Evolutionary conservation across 2,797 vertebrate genomes (phyloP).

Genomic region (Artibeus lituratus): DNA sequence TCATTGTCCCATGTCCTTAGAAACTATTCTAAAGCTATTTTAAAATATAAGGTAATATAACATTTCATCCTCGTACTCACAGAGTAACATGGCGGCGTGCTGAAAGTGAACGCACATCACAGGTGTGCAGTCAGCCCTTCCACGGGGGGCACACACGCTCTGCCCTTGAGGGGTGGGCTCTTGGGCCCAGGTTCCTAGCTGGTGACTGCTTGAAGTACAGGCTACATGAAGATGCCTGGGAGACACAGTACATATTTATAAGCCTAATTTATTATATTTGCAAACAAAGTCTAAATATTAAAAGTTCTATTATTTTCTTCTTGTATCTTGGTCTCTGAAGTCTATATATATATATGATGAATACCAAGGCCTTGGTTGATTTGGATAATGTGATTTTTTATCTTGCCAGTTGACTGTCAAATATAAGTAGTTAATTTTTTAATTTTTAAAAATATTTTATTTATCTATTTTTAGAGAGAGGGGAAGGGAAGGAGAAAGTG

Average conservation of each 20-base stretch:
- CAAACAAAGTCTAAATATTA: constrained; percentile 3
- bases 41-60: neutral
- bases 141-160: rapidly evolving
- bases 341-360: neutral
- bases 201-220: neutral
- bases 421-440: neutral
- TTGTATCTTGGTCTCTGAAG: neutral
- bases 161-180: neutral
- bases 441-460: no score
- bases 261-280: neutral
- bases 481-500: no score
- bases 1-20: neutral
- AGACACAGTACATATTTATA: neutral
- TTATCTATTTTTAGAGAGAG: no score
- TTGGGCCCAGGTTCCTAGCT: neutral
- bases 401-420: neutral
- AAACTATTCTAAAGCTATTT: neutral
- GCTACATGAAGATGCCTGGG: neutral
- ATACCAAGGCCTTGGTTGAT: neutral
- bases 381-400: neutral
- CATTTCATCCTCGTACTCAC: neutral
- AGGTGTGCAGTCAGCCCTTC: neutral
- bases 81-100: neutral
- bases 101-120: neutral
- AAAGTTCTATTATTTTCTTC: neutral